These are phyloP conservation scores for Distichodus sexfasciatus DNA, from an alignment of 2,797 vertebrate species.

Conservation along the genomic window DNA sequence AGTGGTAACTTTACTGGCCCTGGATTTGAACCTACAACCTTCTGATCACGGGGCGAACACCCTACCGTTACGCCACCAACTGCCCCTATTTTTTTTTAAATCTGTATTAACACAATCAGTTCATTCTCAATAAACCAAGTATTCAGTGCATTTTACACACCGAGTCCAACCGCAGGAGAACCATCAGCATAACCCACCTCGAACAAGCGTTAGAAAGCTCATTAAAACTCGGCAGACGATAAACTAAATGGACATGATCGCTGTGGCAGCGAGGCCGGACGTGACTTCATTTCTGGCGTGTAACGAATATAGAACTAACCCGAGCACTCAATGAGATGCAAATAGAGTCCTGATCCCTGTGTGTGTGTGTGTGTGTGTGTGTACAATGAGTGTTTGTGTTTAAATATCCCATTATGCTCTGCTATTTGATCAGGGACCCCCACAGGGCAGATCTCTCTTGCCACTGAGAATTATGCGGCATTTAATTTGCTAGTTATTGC, in stretches of 20 bases:
- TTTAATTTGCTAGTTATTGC: too few relatives aligned
- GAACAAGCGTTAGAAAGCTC: neutral
- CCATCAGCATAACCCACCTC: neutral
- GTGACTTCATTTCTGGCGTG: neutral
- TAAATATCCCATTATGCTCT: neutral
- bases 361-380: neutral
- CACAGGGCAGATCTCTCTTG: too few relatives aligned
- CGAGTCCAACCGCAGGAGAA: neutral
- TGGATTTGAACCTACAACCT: too few relatives aligned
- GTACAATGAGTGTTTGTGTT: neutral
- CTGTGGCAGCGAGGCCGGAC: neutral
- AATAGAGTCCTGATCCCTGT: constrained; percentile 1
- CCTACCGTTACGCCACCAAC: too few relatives aligned
- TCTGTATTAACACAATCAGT: too few relatives aligned
- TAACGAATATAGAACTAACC: neutral
- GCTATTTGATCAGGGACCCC: neutral
- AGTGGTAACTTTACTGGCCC: too few relatives aligned
- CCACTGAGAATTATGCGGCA: too few relatives aligned
- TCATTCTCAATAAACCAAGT: too few relatives aligned
- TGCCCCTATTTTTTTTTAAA: too few relatives aligned
- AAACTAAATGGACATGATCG: neutral
- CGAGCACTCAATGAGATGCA: neutral
- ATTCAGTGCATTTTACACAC: neutral
- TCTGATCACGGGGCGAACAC: too few relatives aligned
- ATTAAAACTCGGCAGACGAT: neutral